Conservation (phyloP, 2,888 invertebrate genomes). For the Melinaea menophilus region DNA sequence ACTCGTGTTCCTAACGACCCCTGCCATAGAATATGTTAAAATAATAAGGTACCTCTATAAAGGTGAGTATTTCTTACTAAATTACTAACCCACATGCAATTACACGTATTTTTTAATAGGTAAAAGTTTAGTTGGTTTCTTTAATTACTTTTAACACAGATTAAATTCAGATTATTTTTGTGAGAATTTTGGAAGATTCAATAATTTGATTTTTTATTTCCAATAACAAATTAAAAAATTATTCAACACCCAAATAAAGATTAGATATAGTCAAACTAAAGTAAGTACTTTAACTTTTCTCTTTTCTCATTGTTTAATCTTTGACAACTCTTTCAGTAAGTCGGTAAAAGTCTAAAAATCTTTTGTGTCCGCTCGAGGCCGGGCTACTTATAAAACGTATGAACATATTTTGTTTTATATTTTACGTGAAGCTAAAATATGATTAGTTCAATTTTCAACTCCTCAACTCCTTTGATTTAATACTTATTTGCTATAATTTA, state of each 20-base stretch:
- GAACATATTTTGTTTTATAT: constrained; percentile 36
- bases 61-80: not conserved
- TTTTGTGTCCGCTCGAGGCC: constrained; percentile 51
- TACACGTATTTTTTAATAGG: too few relatives aligned
- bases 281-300: not conserved
- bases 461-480: too few relatives aligned
- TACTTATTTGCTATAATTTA: too few relatives aligned
- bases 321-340: constrained; percentile 42
- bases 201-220: too few relatives aligned
- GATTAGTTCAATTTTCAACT: too few relatives aligned
- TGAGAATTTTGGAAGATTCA: too few relatives aligned
- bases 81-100: not conserved
- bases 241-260: not conserved
- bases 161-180: too few relatives aligned
- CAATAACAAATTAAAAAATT: too few relatives aligned
- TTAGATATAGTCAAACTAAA: not conserved
- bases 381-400: constrained; percentile 44
- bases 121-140: too few relatives aligned
- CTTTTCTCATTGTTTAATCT: constrained; percentile 27
- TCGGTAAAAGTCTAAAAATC: constrained; percentile 61
- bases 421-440: constrained; percentile 18
- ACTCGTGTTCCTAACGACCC: constrained; percentile 50
- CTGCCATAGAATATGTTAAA: constrained; percentile 39
- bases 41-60: constrained; percentile 8
- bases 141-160: too few relatives aligned